Percentiles rank a stretch among this genome's conserved stretches.
phyloP scores from a whole-genome alignment of 2,888 invertebrate genomes.

The Creontiades dilutus region DNA sequence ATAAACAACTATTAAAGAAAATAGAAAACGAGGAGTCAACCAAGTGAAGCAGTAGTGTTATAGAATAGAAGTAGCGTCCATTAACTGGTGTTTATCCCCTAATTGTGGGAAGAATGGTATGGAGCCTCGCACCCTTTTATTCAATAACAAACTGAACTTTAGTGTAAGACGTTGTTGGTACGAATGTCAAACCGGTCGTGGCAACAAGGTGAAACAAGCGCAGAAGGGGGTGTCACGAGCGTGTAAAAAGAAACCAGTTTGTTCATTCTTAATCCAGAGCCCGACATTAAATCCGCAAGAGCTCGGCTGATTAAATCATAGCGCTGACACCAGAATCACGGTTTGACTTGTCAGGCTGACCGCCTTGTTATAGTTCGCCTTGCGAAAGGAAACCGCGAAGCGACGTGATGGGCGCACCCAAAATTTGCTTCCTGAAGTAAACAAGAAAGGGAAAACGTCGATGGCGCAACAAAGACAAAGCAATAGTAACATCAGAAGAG shows the following conservation, averaged over 20 bases:
- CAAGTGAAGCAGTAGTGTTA: too few relatives aligned
- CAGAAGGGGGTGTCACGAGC: constrained; percentile 29
- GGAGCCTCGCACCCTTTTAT: too few relatives aligned
- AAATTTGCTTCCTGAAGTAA: not conserved
- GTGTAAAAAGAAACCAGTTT: not conserved
- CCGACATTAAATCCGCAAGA: constrained; percentile 3
- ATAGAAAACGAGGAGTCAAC: too few relatives aligned
- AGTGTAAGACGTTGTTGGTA: not conserved
- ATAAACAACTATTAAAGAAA: too few relatives aligned
- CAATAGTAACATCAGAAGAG: too few relatives aligned
- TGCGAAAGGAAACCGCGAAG: not conserved
- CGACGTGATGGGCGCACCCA: constrained; percentile 5
- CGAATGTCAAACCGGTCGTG: constrained; percentile 39
- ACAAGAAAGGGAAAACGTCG: not conserved
- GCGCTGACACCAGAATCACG: constrained; percentile 28
- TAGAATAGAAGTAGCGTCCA: too few relatives aligned
- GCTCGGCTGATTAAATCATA: constrained; percentile 16
- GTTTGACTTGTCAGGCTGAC: not conserved
- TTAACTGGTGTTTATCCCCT: too few relatives aligned
- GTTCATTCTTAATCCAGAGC: not conserved
- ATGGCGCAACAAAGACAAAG: too few relatives aligned
- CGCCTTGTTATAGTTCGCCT: not conserved
- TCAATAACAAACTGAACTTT: too few relatives aligned
- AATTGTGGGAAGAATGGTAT: too few relatives aligned
- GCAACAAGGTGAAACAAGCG: constrained; percentile 30